phyloP scores from a whole-genome alignment of 2,888 invertebrate genomes.

The Parthenolecanium corni region DNA sequence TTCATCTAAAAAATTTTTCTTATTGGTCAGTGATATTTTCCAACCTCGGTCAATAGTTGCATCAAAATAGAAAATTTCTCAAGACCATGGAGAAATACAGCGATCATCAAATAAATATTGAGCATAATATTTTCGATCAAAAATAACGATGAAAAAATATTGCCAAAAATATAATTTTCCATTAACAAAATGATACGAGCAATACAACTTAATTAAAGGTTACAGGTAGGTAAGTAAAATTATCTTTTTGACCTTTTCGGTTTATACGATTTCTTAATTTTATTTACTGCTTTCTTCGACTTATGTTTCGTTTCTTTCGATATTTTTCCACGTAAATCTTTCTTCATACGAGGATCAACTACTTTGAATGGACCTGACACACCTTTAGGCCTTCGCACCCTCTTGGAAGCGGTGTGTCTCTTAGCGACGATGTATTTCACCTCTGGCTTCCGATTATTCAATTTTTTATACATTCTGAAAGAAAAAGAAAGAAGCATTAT shows the following conservation, averaged over 20 bases:
- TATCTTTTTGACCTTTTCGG: neutral
- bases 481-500: constrained; percentile 32
- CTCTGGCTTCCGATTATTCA: constrained; percentile 69
- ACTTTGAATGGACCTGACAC: constrained; percentile 85
- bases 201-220: too few species aligned
- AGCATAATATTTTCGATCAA: too few species aligned
- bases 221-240: too few species aligned
- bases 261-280: constrained; percentile 25
- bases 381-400: constrained; percentile 66
- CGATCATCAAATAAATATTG: too few species aligned
- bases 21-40: too few species aligned
- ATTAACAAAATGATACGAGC: too few species aligned
- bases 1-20: too few species aligned
- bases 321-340: constrained; percentile 61
- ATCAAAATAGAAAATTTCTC: too few species aligned
- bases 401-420: constrained; percentile 66
- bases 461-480: constrained; percentile 77
- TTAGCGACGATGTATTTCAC: constrained; percentile 88
- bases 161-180: too few species aligned
- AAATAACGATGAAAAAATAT: too few species aligned
- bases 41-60: too few species aligned
- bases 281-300: constrained; percentile 35
- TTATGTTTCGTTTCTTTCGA: constrained; percentile 51
- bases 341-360: constrained; percentile 94
- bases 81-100: too few species aligned